Evolutionary conservation across 2,888 invertebrate genomes (phyloP).

Genomic region (Ferdinandea cuprea): DNA sequence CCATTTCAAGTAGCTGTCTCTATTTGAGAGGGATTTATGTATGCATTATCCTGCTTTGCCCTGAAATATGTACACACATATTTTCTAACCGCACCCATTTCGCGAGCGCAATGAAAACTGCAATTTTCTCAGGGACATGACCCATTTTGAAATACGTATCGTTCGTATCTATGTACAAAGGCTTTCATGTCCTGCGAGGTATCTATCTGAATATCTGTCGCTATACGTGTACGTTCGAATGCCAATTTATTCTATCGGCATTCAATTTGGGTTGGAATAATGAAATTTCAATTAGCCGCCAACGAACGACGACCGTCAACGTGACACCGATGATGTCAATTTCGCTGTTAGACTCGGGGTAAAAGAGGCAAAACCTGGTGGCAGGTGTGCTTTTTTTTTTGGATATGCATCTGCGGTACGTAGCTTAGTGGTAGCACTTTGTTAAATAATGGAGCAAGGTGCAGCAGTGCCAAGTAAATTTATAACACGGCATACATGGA

Average conservation of each 20-base stretch:
- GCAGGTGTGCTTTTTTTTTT: conserved; percentile 28
- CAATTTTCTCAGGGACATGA: conserved; percentile 69
- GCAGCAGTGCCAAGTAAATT: conserved; percentile 43
- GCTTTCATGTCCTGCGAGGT: not conserved
- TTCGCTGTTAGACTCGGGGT: conserved; percentile 2
- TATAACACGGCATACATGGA: conserved; percentile 19
- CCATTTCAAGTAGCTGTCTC: conserved; percentile 18
- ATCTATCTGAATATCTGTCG: conserved; percentile 3
- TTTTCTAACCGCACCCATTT: conserved; percentile 66
- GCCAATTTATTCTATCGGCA: conserved; percentile 61
- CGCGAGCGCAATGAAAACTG: conserved; percentile 42
- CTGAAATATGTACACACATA: conserved; percentile 12
- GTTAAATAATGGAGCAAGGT: conserved; percentile 52
- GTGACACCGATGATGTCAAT: conserved; percentile 61
- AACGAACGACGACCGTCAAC: conserved; percentile 16
- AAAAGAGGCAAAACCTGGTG: conserved; percentile 14
- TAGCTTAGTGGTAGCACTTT: conserved; percentile 40
- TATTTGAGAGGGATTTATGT: not conserved
- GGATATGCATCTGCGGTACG: conserved; percentile 12
- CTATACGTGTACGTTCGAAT: conserved; percentile 39
- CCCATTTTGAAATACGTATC: conserved; percentile 42
- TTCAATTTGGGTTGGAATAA: conserved; percentile 53
- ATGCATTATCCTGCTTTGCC: conserved; percentile 30
- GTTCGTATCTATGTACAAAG: conserved; percentile 19
- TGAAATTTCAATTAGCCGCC: conserved; percentile 57